Conservation (phyloP, 2,888 invertebrate genomes). For the Eustalomyia histrio region DNA sequence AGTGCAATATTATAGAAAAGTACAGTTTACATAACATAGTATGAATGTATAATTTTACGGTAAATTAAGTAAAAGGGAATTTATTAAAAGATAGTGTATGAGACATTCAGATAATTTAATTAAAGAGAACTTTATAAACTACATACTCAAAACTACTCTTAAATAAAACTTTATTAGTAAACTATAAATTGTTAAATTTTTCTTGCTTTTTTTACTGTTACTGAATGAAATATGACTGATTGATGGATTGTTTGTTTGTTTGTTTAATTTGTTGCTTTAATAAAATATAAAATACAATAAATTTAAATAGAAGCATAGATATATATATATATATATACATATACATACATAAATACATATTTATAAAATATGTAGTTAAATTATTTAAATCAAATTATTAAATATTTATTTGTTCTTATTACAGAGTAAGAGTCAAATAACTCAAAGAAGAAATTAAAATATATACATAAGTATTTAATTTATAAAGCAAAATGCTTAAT, state of each 20-base stretch:
- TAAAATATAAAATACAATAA: neutral
- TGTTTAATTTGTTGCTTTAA: neutral
- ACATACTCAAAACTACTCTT: neutral
- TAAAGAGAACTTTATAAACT: neutral
- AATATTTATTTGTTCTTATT: neutral
- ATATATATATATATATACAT: no score
- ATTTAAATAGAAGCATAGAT: neutral
- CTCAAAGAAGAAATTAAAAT: neutral
- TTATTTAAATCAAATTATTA: neutral
- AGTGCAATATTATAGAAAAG: no score
- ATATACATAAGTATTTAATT: neutral
- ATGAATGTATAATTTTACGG: no score
- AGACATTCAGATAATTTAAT: neutral
- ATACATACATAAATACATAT: neutral
- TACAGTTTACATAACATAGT: no score
- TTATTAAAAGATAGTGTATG: no score
- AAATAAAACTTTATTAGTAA: neutral
- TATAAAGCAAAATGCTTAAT: neutral
- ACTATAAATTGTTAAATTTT: slow-evolving; percentile 2
- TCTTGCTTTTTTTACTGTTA: slow-evolving; percentile 4
- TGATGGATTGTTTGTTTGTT: neutral
- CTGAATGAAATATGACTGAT: slow-evolving; percentile 4
- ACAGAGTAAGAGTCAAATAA: neutral
- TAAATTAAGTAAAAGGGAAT: no score
- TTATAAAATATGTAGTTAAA: slow-evolving; percentile 1